Base-by-base conservation (phyloP, 2,113 vertebrate genomes). In the Spermophilus dauricus region DNA sequence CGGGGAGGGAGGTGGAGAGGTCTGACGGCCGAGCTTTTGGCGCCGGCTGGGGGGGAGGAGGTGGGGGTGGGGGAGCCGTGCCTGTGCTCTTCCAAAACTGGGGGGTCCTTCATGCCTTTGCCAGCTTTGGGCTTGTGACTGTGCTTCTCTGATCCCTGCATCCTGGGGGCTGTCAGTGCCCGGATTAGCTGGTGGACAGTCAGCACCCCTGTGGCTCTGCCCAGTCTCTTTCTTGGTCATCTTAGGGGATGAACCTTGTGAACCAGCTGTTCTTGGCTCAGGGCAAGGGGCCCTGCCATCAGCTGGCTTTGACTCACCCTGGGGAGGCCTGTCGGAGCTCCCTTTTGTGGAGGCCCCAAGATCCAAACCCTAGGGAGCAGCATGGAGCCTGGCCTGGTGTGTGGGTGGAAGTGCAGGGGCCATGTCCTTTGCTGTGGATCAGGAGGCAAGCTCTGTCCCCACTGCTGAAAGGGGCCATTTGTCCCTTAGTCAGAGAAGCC, bases 141-240 rank as follows among this genome's bases (percentile, higher is more conserved):
- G 65, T 5, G 14, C 32, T 32, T 13, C 65, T 32, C 13, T 69
- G 8, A 12, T 5, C 16, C 28, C 39, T 5, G 61, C 30, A 39
- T 37, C 81, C 70, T 20, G 13, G 16, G 14, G 10, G 26, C 22
- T n/a, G 65, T 10, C 14, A 17, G 53, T 28, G 37, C 9, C 56
- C 20, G 53, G 86, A 63, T 34, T 56, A n/a, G 2, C 4, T 18
- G 34, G 18, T 5, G 16, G 10, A 34, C 69, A 42, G 16, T 18
- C 63, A 1, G 11, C 3, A 8, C 9, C 14, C 18, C 3, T 0
- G 1, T 8, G 10, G 78, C 48, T 28, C 2, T 12, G 51, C 7
- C 63, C 30, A 28, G 26, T n/a, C 18, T 51, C 18, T 56, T 12
- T 65, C 73, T 0, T 2, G 34, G 18, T 51, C 3, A 1, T 51